Base-by-base conservation (phyloP, 2,797 vertebrate species). In the Tolypeutes matacus region DNA sequence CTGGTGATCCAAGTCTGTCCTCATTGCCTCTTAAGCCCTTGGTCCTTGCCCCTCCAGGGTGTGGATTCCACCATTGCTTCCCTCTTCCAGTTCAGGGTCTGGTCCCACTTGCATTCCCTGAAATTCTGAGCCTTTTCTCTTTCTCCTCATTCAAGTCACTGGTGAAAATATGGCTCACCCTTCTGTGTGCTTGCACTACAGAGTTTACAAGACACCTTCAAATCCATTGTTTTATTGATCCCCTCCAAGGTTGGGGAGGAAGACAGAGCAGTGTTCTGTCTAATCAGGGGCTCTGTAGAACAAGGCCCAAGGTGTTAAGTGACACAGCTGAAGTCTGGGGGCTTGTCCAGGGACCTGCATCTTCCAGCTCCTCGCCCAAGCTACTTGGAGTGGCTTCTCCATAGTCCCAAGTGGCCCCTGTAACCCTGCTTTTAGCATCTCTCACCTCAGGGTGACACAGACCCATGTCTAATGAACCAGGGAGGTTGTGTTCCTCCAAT, bases 51-150 rank as follows among this genome's bases (percentile, higher is more conserved):
- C 75, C 27, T 76, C 27, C 21, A 34, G 76, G 10, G 31, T 76
- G 36, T 53, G 27, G 58, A 65, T 75, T 11, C 60, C 36, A 81
- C 29, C 13, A 25, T 31, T 46, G 49, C 34, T 86, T 67, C 76
- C 23, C 20, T 76, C 46, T 78, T 70, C 23, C 58, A 51, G 8
- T 36, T 51, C 60, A 56, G 86, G 20, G 36, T 20, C 34, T 36
- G 81, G 25, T 34, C 39, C 23, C 56, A 89, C 42, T 92, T 67
- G 56, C 25, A 36, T 60, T 91, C 73, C 42, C 11, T 65, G 53
- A 76, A 39, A 56, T 34, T 49, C 80, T 82, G 84, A 92, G 65
- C 20, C 81, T 78, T 77, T 75, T 77, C 39, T 83, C 42, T 86
- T 27, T 56, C 29, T 49, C 46, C 13, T 86, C 20, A 53, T 29